Evolutionary conservation across 2,888 invertebrate genomes (phyloP), one percentile per base, ranked within the genome.

Genomic region (Syrphus vitripennis): DNA sequence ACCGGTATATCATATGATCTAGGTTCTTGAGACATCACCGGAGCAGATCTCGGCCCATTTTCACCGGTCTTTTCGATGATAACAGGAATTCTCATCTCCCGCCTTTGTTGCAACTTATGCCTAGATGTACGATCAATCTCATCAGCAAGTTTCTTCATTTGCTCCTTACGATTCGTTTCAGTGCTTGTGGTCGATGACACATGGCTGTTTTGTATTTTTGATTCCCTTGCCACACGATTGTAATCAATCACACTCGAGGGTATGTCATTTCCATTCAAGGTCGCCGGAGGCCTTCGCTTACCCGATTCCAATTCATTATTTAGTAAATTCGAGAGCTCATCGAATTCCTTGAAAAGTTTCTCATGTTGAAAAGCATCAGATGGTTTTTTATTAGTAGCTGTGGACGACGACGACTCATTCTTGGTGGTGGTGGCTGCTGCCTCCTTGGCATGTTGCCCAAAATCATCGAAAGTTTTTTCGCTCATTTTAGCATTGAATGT

Each of bases 281-380:
- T 84, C n/a, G 87, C 83, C 63, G 83, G 83, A 40, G 81, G 81
- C 50, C 78, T 80, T 24, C 88, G 88, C n/a, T 90, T 90, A 10
- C 90, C 89, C 10, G 89, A 88, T 16, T 90, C 90, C 77, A 92
- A 88, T 84, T 92, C 92, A 72, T 89, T 89, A 65, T 91, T 89
- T 63, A 92, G 89, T 65, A 91, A 90, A 80, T 91, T 91, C 3
- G 92, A 91, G n/a, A 92, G 88, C 40, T 91, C 90, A 75, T 92
- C 92, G 82, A 92, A 92, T 89, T 92, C 92, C 90, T 92, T 92
- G 90, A 92, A 92, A 40, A 92, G 89, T 87, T 90, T 90, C 84
- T 92, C 92, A 88, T 90, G 90, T 86, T 91, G 91, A 88, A 90
- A 90, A 71, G 82, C 75, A 24, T 77, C 59, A 4, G 79, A 78